A percentile compares a stretch with the other conserved stretches of the same genome.
phyloP scores from a whole-genome alignment of 2,888 invertebrate genomes.

The Onthophagus sagittarius region DNA sequence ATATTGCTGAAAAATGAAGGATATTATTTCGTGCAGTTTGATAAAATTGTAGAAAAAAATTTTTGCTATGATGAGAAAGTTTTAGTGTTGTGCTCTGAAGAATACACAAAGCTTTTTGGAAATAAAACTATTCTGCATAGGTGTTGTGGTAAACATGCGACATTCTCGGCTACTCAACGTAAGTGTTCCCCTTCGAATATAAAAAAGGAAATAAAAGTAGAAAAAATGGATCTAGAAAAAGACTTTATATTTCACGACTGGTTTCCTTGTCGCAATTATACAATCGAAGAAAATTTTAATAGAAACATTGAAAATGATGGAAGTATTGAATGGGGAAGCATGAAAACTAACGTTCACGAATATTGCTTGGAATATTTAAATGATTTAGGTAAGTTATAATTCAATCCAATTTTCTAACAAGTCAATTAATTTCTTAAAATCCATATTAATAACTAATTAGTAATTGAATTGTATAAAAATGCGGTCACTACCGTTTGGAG shows the following conservation, averaged over 20 bases:
- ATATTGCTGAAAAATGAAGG: background rate
- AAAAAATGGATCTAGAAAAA: background rate
- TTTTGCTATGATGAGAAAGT: background rate
- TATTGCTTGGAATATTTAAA: constrained; percentile 15
- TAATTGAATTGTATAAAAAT: background rate
- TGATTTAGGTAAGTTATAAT: constrained; percentile 9
- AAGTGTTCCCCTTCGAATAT: background rate
- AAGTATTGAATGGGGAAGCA: background rate
- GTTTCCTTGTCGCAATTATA: background rate
- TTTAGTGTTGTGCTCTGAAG: background rate
- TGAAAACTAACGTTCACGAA: background rate
- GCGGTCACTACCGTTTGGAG: background rate
- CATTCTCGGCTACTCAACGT: constrained; percentile 2
- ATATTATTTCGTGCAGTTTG: background rate
- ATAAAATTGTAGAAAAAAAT: background rate
- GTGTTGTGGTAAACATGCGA: constrained; percentile 14
- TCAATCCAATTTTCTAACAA: no score
- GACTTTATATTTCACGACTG: background rate
- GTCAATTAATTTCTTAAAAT: no score
- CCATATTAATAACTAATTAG: no score
- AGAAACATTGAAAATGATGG: background rate
- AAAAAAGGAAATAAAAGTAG: no score
- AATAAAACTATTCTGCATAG: constrained; percentile 17
- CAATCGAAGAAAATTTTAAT: background rate
- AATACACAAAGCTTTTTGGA: constrained; percentile 4